Conservation (phyloP, 2,888 invertebrate genomes). For the Galeruca laticollis region DNA sequence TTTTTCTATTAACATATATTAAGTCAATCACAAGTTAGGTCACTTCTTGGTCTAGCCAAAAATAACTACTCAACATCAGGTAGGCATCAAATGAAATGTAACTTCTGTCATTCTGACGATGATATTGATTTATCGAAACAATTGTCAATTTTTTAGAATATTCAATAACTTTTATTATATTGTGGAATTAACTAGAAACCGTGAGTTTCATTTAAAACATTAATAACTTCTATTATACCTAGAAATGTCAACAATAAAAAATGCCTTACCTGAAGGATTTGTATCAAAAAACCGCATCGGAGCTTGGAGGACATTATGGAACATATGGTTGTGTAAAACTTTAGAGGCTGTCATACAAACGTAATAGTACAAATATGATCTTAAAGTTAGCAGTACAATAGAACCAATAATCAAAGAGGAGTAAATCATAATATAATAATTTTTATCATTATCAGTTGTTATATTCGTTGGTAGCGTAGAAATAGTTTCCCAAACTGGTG, state of each 20-base stretch:
- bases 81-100: no score
- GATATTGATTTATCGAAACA: no score
- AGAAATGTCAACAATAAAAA: neutral
- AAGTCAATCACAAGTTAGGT: no score
- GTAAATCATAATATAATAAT: conserved; percentile 71
- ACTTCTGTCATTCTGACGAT: no score
- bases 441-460: conserved; percentile 10
- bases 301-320: conserved; percentile 78
- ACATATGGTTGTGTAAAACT: conserved; percentile 83
- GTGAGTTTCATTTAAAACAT: no score
- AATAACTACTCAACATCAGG: no score
- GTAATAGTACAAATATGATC: conserved; percentile 80
- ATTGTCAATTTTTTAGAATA: no score
- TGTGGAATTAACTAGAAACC: no score
- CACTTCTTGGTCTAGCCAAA: no score
- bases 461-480: neutral
- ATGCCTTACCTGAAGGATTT: conserved; percentile 79
- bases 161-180: no score
- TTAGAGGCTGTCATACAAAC: conserved; percentile 82
- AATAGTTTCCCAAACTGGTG: neutral
- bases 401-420: conserved; percentile 71
- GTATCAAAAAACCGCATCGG: conserved; percentile 87
- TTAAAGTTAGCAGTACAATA: conserved; percentile 72
- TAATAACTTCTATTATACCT: no score
- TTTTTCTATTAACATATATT: no score